Conservation (phyloP, 1,140 invertebrate genomes). For the Cecropterus lyciades region DNA sequence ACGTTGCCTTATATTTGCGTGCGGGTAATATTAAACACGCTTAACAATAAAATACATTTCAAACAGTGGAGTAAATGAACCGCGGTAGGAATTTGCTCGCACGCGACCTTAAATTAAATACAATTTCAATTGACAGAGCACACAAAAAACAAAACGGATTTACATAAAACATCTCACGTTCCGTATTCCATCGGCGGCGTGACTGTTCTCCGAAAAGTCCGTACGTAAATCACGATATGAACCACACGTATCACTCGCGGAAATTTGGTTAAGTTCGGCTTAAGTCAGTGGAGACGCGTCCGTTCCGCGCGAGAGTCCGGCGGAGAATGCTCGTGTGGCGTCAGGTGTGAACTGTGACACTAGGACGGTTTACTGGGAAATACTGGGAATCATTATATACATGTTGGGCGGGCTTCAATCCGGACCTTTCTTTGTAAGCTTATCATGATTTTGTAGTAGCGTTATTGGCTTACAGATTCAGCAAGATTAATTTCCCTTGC, state of each 20-base stretch:
- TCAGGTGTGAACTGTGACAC: slow-evolving; percentile 48
- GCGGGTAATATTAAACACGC: slow-evolving; percentile 9
- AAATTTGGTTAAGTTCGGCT: slow-evolving; percentile 17
- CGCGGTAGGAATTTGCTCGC: slow-evolving; percentile 14
- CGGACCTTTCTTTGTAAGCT: neutral
- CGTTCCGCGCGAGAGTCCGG: slow-evolving; percentile 49
- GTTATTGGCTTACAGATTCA: no score
- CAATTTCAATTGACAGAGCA: slow-evolving; percentile 25
- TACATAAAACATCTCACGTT: slow-evolving; percentile 44
- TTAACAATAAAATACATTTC: slow-evolving; percentile 20
- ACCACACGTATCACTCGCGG: slow-evolving; percentile 41
- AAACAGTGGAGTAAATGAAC: slow-evolving; percentile 19
- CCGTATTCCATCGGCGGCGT: slow-evolving; percentile 41
- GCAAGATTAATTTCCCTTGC: no score
- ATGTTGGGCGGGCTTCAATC: neutral
- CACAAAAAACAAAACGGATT: slow-evolving; percentile 39
- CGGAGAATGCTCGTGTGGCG: slow-evolving; percentile 56
- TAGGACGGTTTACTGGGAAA: slow-evolving; percentile 14
- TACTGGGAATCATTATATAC: slow-evolving; percentile 13
- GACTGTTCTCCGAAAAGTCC: slow-evolving; percentile 43
- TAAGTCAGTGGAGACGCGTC: slow-evolving; percentile 27
- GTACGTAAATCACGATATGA: slow-evolving; percentile 51
- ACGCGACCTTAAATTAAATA: slow-evolving; percentile 30
- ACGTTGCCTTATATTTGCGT: slow-evolving; percentile 6
- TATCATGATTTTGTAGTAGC: neutral